These are phyloP conservation scores for Mastacembelus armatus DNA, from an alignment of 2,797 vertebrate genomes.

Conservation along the genomic window DNA sequence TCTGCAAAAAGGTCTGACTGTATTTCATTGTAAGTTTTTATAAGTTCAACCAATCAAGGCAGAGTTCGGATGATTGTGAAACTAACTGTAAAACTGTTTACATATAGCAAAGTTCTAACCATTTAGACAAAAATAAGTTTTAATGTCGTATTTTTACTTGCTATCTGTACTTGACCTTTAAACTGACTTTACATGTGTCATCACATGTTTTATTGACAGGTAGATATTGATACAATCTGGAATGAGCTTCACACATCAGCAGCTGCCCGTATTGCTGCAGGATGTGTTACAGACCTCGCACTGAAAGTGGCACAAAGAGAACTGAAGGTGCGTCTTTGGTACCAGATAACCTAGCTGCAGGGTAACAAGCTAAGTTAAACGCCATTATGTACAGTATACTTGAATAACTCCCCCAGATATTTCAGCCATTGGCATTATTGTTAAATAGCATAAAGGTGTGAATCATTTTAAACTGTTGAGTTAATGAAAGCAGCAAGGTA, in stretches of 20 bases:
- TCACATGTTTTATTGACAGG: conserved; percentile 72
- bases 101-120: neutral
- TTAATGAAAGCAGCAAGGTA: conserved; percentile 34
- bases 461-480: conserved; percentile 5
- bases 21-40: neutral
- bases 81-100: neutral
- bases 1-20: neutral
- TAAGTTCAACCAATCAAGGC: neutral
- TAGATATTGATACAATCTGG: conserved; percentile 91
- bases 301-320: conserved; percentile 90
- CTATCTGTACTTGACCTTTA: neutral
- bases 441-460: neutral
- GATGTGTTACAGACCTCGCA: conserved; percentile 91
- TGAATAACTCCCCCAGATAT: neutral
- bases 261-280: conserved; percentile 88
- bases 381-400: neutral
- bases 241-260: conserved; percentile 90
- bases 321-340: conserved; percentile 85
- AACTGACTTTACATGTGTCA: conserved; percentile 1
- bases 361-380: conserved; percentile 8
- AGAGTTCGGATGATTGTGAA: neutral
- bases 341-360: conserved; percentile 1
- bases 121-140: neutral
- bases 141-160: neutral
- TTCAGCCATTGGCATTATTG: neutral